Evolutionary conservation across 2,888 invertebrate genomes (phyloP).

Genomic region (Oscheius onirici): DNA sequence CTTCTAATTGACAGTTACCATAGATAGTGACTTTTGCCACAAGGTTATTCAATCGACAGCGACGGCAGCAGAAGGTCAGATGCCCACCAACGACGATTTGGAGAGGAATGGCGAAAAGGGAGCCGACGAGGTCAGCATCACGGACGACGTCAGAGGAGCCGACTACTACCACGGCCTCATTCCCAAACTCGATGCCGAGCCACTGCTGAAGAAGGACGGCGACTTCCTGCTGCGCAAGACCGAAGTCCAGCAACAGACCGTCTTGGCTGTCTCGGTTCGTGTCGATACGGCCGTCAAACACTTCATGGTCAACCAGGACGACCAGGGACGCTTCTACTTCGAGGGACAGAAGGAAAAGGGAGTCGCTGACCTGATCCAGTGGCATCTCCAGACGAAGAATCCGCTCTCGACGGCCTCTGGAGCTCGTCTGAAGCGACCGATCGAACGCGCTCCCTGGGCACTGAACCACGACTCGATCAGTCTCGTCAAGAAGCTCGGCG

Average conservation of each 20-base stretch:
- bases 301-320: constrained; percentile 51
- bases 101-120: neutral
- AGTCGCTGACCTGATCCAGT: constrained; percentile 47
- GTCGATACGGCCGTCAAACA: constrained; percentile 46
- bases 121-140: constrained; percentile 46
- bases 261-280: constrained; percentile 54
- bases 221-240: constrained; percentile 58
- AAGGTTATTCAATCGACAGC: too few species aligned
- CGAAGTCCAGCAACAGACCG: constrained; percentile 52
- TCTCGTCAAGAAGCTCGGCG: constrained; percentile 61
- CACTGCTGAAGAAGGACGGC: constrained; percentile 56
- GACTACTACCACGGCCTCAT: constrained; percentile 65
- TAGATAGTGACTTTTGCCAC: neutral
- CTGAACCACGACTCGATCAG: constrained; percentile 60
- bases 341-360: constrained; percentile 49
- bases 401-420: constrained; percentile 45
- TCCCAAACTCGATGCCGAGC: constrained; percentile 56
- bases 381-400: constrained; percentile 45
- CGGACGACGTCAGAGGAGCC: constrained; percentile 60
- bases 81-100: too few species aligned
- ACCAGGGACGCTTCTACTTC: constrained; percentile 36
- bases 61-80: too few species aligned
- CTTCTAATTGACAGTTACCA: neutral
- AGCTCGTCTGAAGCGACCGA: constrained; percentile 36
- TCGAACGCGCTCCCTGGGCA: constrained; percentile 56